phyloP scores from a whole-genome alignment of 2,113 vertebrate species.

The Neopipo cinnamomea region DNA sequence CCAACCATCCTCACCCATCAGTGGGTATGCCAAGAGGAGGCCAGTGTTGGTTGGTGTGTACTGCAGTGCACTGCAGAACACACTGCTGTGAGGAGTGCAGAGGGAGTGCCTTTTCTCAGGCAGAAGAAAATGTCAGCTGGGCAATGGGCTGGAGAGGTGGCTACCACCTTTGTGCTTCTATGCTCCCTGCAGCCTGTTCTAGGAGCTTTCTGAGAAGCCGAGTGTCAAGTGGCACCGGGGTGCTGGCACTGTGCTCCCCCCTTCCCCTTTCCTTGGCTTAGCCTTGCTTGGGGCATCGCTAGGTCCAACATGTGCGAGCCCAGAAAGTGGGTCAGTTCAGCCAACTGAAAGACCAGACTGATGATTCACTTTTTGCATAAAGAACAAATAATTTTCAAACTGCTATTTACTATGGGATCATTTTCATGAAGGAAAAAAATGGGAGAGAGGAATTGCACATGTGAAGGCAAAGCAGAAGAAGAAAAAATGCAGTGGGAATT shows the following conservation, averaged over 20 bases:
- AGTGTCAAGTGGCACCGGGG: not conserved
- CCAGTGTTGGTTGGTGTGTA: not conserved
- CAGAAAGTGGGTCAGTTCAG: conserved; percentile 49
- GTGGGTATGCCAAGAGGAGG: not conserved
- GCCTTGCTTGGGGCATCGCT: not conserved
- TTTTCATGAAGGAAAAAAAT: not conserved
- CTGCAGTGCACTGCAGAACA: not conserved
- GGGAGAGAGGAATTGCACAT: not conserved
- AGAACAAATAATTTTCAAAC: not conserved
- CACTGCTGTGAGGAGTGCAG: accelerated
- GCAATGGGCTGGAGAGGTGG: not conserved
- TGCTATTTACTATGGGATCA: not conserved
- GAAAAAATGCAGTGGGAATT: not conserved
- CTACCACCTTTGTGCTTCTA: accelerated
- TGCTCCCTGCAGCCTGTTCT: accelerated
- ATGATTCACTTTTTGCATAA: conserved; percentile 25
- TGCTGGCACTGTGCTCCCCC: accelerated
- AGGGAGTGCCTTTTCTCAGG: accelerated
- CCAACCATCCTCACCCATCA: not conserved
- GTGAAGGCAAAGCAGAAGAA: not conserved
- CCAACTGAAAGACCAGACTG: conserved; percentile 13
- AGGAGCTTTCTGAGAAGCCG: not conserved
- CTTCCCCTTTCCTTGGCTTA: not conserved
- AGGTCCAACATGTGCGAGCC: not conserved
- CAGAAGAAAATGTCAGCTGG: not conserved